Conservation (phyloP, 2,113 vertebrate genomes). For the Coracopsis vasa region DNA sequence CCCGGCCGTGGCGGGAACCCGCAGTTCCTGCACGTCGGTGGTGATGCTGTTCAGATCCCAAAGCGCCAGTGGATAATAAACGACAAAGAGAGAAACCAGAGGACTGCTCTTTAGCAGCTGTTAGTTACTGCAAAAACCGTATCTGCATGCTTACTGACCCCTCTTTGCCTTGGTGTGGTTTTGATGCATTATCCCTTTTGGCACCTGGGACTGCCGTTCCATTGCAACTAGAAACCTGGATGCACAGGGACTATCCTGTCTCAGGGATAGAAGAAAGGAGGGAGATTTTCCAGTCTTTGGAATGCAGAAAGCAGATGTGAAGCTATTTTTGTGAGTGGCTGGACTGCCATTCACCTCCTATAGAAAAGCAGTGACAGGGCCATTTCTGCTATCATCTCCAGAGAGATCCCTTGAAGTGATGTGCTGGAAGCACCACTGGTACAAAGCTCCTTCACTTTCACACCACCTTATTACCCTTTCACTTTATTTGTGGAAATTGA, state of each 20-base stretch:
- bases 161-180: fast-evolving
- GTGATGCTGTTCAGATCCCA: not conserved
- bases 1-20: not conserved
- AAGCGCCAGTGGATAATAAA: too few species aligned
- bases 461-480: not conserved
- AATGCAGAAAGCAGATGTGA: conserved; percentile 42
- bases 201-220: not conserved
- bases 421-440: not conserved
- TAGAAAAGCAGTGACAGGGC: not conserved
- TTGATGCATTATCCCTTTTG: not conserved
- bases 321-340: not conserved
- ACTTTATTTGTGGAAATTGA: not conserved
- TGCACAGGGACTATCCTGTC: not conserved
- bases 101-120: fast-evolving
- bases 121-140: fast-evolving
- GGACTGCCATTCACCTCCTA: fast-evolving
- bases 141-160: fast-evolving
- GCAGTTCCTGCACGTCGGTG: not conserved
- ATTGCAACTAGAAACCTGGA: not conserved
- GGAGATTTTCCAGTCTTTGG: conserved; percentile 13
- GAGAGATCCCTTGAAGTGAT: not conserved
- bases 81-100: not conserved
- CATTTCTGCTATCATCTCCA: not conserved
- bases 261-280: not conserved
- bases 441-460: not conserved